Base-by-base conservation (phyloP, 2,113 vertebrate genomes). In the Urocynchramus pylzowi region DNA sequence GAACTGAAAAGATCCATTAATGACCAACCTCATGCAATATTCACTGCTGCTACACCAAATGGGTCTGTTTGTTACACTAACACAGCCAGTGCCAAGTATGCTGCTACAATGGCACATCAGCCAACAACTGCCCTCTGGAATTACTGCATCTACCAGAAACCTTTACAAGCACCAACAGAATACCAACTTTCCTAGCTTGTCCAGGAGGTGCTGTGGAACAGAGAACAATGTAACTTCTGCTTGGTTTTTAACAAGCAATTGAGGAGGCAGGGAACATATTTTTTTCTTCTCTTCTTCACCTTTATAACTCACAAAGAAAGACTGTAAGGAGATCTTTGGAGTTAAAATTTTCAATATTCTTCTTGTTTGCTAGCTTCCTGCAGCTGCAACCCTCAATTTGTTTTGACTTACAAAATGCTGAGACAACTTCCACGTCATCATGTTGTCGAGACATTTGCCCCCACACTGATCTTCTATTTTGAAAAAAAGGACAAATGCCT, bases 1-100 rank as follows among this genome's bases (percentile, higher is more conserved):
- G 60, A 80, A 97, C 91, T 96, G 87, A 95, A 95, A 98, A 97
- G 74, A 59, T 82, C 89, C 93, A 93, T 97, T 98, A 98, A 97
- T 93, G 76, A 73, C 94, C 93, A 71, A 64, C 60, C 84, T 98
- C 89, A 98, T 97, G 88, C 68, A 98, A 97, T 98, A 98, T 98
- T 98, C 97, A 98, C 94, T 90, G 73, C 77, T 93, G 63, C 76
- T 97, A 65, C 93, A 85, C 97, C 95, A 97, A 97, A 95, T 74
- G 93, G 70, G 56, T 96, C 91, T 93, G 71, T 92, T 95, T 96
- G 84, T 97, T 96, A 94, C 76, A 86, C 78, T 97, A 97, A 96
- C 81, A 86, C 30, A 94, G 54, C 28, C 56, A 92, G 47, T 54
- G 33, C 80, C 73, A 86, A 94, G 67, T 90, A 83, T 9, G 35